Evolutionary conservation across 2,797 vertebrate species (phyloP).

Genomic region (Pelodytes ibericus): DNA sequence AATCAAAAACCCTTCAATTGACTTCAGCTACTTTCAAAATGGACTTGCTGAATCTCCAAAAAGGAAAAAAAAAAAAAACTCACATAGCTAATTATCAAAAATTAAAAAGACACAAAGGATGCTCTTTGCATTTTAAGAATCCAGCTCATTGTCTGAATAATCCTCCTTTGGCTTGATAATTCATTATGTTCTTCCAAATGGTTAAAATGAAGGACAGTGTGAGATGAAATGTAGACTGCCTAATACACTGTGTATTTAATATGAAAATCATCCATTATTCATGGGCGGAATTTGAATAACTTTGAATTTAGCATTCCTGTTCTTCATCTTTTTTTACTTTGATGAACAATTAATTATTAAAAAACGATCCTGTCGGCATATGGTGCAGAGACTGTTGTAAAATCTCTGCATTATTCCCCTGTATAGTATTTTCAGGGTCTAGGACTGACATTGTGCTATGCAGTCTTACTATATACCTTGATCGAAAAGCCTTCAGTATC

Average conservation of each 20-base stretch:
- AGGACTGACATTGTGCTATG: not conserved
- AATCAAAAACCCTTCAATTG: slow-evolving; percentile 36
- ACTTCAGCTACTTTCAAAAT: slow-evolving; percentile 3
- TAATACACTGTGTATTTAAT: slow-evolving; percentile 84
- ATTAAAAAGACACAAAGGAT: slow-evolving; percentile 31
- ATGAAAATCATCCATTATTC: slow-evolving; percentile 83
- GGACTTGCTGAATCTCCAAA: slow-evolving; percentile 9
- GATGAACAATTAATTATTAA: slow-evolving; percentile 87
- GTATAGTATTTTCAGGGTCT: not conserved
- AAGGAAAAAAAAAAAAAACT: not conserved
- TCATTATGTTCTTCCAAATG: slow-evolving; percentile 77
- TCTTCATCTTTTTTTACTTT: slow-evolving; percentile 75
- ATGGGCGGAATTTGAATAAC: slow-evolving; percentile 80
- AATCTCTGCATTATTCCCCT: slow-evolving; percentile 63
- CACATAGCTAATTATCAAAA: slow-evolving; percentile 25
- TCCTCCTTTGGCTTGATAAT: slow-evolving; percentile 72
- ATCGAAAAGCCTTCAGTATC: not conserved
- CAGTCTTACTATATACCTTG: not conserved
- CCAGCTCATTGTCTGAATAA: slow-evolving; percentile 73
- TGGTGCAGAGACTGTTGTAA: slow-evolving; percentile 67
- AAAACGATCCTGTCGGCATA: slow-evolving; percentile 79
- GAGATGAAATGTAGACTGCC: slow-evolving; percentile 76
- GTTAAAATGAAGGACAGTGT: slow-evolving; percentile 78
- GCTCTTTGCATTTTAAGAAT: slow-evolving; percentile 73
- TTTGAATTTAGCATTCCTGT: slow-evolving; percentile 81